Percentiles rank a stretch among this genome's conserved stretches.
Conservation (phyloP, 1,140 invertebrate genomes). For the Nymphalis io region DNA sequence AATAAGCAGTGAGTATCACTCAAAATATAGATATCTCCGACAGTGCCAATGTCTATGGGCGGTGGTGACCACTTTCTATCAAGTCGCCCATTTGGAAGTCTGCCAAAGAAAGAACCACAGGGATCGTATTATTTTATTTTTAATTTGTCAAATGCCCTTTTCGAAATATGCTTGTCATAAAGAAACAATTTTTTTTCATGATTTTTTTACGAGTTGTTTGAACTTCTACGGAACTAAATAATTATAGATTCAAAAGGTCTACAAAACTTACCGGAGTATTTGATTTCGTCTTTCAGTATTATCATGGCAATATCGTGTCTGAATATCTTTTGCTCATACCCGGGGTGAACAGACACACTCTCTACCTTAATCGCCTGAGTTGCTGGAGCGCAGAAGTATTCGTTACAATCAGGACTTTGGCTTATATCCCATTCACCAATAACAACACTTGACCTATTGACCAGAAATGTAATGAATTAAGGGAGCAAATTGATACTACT, state of each 20-base stretch:
- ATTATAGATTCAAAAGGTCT: background rate
- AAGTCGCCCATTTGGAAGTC: no score
- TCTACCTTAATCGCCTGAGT: slow-evolving; percentile 84
- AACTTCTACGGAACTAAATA: no score
- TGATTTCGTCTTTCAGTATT: slow-evolving; percentile 83
- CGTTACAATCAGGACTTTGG: slow-evolving; percentile 84
- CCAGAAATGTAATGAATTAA: slow-evolving; percentile 27
- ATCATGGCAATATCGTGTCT: slow-evolving; percentile 86
- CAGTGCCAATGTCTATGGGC: no score
- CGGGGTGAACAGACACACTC: slow-evolving; percentile 85
- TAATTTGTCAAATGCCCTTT: no score
- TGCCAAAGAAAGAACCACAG: no score
- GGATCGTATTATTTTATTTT: no score
- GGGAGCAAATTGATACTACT: background rate
- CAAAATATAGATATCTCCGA: no score
- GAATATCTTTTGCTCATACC: slow-evolving; percentile 85
- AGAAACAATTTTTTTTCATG: no score
- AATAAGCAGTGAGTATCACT: no score
- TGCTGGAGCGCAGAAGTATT: slow-evolving; percentile 84
- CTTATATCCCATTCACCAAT: slow-evolving; percentile 84
- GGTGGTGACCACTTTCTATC: no score
- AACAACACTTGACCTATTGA: slow-evolving; percentile 81
- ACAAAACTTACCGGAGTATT: slow-evolving; percentile 82
- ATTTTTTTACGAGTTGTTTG: no score
- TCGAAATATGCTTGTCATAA: no score